phyloP scores from a whole-genome alignment of 2,797 vertebrate genomes.

The Myotis myotis region DNA sequence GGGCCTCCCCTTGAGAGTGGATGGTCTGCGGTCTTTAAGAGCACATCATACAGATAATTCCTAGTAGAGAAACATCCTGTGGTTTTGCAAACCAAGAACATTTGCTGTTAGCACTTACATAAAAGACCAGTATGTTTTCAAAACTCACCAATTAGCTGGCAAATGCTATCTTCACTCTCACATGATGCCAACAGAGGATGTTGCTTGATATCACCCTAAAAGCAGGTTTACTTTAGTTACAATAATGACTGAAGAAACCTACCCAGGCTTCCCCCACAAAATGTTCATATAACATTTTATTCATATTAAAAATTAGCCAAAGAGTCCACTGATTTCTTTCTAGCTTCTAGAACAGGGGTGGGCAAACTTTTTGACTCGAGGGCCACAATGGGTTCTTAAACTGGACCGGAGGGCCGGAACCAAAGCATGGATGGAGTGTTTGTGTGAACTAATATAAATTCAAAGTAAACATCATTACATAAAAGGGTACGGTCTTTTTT shows the following conservation, averaged over 20 bases:
- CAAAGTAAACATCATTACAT: too few relatives aligned
- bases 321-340: not conserved
- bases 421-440: too few relatives aligned
- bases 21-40: constrained; percentile 51
- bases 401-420: too few relatives aligned
- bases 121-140: constrained; percentile 77
- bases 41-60: constrained; percentile 54
- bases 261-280: not conserved
- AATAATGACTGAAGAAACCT: constrained; percentile 15
- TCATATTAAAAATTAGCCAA: not conserved
- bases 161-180: constrained; percentile 83
- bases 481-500: too few relatives aligned
- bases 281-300: not conserved
- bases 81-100: constrained; percentile 71
- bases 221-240: constrained; percentile 75
- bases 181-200: constrained; percentile 77
- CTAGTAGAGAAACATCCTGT: not conserved
- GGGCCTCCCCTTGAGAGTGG: not conserved
- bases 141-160: constrained; percentile 91
- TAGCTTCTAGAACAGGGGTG: not conserved
- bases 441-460: too few relatives aligned
- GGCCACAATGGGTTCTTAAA: too few relatives aligned
- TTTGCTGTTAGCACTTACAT: constrained; percentile 19
- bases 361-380: too few relatives aligned
- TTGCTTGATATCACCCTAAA: constrained; percentile 88